Evolutionary conservation across 2,113 vertebrate species (phyloP).

Genomic region (Platanista minor): DNA sequence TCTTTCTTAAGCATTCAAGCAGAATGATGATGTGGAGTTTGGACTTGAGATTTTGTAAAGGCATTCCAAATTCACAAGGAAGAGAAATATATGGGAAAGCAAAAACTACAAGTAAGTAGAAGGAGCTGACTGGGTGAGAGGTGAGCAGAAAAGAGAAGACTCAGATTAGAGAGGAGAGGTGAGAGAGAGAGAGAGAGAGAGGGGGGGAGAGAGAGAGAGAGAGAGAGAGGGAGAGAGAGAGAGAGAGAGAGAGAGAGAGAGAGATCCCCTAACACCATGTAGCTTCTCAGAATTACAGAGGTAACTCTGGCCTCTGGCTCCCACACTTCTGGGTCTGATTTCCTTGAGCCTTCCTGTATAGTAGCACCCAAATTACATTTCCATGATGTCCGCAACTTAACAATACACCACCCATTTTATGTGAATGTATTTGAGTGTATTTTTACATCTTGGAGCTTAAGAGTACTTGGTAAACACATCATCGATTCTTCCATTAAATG

Average conservation of each 20-base stretch:
- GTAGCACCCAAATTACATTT: background rate
- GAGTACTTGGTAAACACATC: background rate
- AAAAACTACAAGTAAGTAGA: background rate
- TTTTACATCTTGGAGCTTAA: background rate
- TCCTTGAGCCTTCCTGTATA: background rate
- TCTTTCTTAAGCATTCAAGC: background rate
- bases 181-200: background rate
- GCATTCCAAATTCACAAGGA: background rate
- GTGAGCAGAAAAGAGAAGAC: background rate
- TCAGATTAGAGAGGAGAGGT: background rate
- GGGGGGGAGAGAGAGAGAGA: background rate
- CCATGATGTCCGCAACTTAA: background rate
- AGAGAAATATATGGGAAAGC: background rate
- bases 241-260: background rate
- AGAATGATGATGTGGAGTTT: background rate
- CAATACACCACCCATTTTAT: background rate
- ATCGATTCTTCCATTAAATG: background rate
- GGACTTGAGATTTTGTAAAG: background rate
- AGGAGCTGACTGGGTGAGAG: background rate
- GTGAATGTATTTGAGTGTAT: background rate
- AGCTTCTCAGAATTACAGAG: background rate
- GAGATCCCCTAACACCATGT: background rate
- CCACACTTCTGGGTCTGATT: background rate
- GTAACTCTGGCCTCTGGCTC: background rate
- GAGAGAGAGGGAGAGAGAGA: too few relatives aligned